A percentile compares a stretch with the other conserved stretches of the same genome.
phyloP scores from a whole-genome alignment of 1,140 invertebrate genomes.

The Drosophila saltans region DNA sequence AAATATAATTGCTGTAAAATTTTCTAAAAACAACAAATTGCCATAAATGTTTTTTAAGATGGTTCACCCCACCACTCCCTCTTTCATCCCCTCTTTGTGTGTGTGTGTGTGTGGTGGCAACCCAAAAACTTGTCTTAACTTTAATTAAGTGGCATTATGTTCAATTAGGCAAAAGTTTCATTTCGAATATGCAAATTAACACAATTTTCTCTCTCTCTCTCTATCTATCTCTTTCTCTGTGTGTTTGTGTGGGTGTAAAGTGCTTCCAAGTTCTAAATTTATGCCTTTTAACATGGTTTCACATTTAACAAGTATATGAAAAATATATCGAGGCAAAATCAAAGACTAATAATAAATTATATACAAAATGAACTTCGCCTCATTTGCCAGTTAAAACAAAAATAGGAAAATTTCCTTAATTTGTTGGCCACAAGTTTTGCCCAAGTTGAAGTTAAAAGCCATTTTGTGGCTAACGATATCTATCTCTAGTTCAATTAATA shows the following conservation, averaged over 20 bases:
- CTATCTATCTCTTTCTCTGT: not conserved
- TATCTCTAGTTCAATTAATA: not conserved
- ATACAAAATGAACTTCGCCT: not conserved
- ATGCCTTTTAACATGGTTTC: conserved; percentile 28
- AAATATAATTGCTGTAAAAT: conserved; percentile 66
- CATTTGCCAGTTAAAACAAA: conserved; percentile 3
- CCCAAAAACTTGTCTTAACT: conserved; percentile 70
- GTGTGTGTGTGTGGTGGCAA: conserved; percentile 24
- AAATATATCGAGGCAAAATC: conserved; percentile 5
- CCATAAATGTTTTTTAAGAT: conserved; percentile 54
- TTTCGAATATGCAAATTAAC: conserved; percentile 80
- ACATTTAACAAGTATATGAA: conserved; percentile 17
- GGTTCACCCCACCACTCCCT: not conserved
- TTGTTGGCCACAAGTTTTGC: conserved; percentile 7
- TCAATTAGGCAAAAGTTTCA: conserved; percentile 79
- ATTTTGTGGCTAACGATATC: not conserved
- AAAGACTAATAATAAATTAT: conserved; percentile 12
- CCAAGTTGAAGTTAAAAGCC: not conserved
- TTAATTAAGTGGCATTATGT: conserved; percentile 81
- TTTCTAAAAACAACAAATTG: conserved; percentile 60
- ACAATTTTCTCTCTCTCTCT: conserved; percentile 49
- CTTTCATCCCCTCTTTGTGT: not conserved
- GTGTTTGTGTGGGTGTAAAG: conserved; percentile 30
- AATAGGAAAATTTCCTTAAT: conserved; percentile 5
- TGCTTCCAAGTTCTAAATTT: conserved; percentile 56